A percentile compares a stretch with the other conserved stretches of the same genome.
phyloP scores from a whole-genome alignment of 2,888 invertebrate genomes.

The Lasiommata megera region DNA sequence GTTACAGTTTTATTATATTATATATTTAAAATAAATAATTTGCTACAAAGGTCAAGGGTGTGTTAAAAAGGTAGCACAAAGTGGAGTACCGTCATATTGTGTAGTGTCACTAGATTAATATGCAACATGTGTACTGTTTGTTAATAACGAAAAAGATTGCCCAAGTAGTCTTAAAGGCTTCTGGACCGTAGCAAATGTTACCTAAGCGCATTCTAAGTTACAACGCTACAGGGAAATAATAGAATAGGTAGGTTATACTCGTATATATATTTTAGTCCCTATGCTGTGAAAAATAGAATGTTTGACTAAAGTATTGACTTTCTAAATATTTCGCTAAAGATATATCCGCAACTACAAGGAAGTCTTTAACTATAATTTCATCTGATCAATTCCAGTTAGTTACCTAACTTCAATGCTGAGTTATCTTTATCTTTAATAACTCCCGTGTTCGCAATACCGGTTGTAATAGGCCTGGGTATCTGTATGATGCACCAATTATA shows the following conservation, averaged over 20 bases:
- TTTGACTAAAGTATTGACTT: neutral
- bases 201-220: slow-evolving; percentile 31
- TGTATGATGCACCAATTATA: no score
- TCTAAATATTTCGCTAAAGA: neutral
- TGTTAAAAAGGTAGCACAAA: no score
- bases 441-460: neutral
- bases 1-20: no score
- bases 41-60: no score
- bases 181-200: slow-evolving; percentile 53
- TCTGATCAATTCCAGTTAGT: slow-evolving; percentile 2
- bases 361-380: slow-evolving; percentile 4
- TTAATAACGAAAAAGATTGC: slow-evolving; percentile 52
- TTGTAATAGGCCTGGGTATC: neutral
- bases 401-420: slow-evolving; percentile 1
- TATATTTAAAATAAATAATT: no score
- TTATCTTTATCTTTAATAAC: slow-evolving; percentile 3
- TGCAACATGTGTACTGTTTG: slow-evolving; percentile 47
- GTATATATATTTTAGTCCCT: neutral
- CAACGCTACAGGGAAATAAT: slow-evolving; percentile 5
- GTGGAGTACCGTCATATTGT: no score
- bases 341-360: neutral
- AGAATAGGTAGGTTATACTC: no score
- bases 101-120: slow-evolving; percentile 39
- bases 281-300: neutral
- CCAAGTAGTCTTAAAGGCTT: slow-evolving; percentile 59